These are phyloP conservation scores for Acanthopagrus latus DNA, from an alignment of 2,797 vertebrate species.

Conservation along the genomic window DNA sequence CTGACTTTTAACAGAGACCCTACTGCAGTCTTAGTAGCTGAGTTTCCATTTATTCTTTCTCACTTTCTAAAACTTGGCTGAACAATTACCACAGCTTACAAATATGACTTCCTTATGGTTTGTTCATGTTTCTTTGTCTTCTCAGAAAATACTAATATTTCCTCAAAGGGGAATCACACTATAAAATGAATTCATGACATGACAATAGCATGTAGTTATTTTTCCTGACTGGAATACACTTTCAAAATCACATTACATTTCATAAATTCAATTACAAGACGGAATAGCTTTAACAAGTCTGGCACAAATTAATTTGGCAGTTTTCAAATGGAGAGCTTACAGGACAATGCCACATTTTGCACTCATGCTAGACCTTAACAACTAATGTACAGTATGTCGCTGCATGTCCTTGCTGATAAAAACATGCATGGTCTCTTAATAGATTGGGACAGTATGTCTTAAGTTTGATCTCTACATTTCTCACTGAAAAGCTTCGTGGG, in stretches of 20 bases:
- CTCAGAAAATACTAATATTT: neutral
- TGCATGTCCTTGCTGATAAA: neutral
- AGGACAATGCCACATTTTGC: neutral
- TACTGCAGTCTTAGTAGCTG: neutral
- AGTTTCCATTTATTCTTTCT: neutral
- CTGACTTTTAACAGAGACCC: neutral
- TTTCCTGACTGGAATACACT: neutral
- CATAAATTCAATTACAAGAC: neutral
- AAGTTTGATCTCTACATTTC: neutral
- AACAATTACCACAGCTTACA: conserved; percentile 1
- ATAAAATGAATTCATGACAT: neutral
- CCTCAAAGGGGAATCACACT: neutral
- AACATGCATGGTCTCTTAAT: neutral
- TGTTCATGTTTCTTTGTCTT: neutral
- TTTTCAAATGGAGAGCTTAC: neutral
- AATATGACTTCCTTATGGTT: neutral
- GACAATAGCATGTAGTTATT: neutral
- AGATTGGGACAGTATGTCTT: neutral
- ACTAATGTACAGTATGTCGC: neutral
- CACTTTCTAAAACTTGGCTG: neutral
- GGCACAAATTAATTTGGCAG: neutral
- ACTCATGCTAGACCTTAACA: neutral
- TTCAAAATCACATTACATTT: neutral
- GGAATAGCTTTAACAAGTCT: neutral
- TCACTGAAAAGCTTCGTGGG: no score